Conservation (phyloP, 2,888 invertebrate species). For the Pheosia gnoma region DNA sequence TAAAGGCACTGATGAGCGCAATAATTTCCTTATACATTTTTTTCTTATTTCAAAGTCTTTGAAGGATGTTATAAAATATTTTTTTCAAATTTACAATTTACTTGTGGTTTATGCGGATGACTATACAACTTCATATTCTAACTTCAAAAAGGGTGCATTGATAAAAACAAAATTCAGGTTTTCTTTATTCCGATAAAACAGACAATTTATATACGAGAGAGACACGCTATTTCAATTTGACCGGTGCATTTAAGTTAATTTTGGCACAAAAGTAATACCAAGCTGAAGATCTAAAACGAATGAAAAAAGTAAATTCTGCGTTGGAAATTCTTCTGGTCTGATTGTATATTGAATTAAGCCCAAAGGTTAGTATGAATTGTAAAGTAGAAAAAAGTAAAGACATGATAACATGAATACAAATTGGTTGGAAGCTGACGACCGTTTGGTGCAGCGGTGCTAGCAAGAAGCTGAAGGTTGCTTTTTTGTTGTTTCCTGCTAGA, state of each 20-base stretch:
- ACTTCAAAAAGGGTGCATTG: background rate
- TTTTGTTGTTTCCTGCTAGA: background rate
- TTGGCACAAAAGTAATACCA: background rate
- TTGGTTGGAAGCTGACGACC: background rate
- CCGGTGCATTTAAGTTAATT: background rate
- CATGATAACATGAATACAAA: background rate
- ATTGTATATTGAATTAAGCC: background rate
- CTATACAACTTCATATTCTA: conserved; percentile 21
- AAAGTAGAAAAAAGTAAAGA: background rate
- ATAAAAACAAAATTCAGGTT: background rate
- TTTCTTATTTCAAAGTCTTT: background rate
- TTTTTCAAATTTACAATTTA: conserved; percentile 12
- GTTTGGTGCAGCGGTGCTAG: background rate
- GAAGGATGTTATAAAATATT: background rate
- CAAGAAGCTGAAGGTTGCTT: background rate
- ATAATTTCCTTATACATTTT: conserved; percentile 29
- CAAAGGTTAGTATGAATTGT: background rate
- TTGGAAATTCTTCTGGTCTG: background rate
- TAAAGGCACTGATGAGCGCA: conserved; percentile 26
- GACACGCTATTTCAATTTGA: background rate
- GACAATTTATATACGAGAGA: background rate
- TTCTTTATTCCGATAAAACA: background rate
- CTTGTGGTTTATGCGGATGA: conserved; percentile 6
- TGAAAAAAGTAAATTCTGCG: background rate
- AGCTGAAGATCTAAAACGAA: background rate